Evolutionary conservation across 53 echinoderm and acorn worm genomes (phyloP).

Genomic region (Pentamera pediparva): DNA sequence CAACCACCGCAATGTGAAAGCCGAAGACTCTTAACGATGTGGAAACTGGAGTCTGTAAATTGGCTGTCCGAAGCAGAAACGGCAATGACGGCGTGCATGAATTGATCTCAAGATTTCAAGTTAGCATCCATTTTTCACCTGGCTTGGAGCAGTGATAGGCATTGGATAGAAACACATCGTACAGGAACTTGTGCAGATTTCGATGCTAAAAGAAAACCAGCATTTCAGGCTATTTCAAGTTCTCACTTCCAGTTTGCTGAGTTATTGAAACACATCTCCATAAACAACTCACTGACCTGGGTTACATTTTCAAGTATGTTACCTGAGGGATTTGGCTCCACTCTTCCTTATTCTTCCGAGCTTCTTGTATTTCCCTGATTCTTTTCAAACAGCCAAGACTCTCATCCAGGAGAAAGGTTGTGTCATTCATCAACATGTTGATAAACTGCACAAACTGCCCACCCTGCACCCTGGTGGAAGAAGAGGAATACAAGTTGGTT

Average conservation of each 20-base stretch:
- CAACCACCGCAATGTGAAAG: too few relatives aligned
- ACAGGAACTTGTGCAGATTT: too few relatives aligned
- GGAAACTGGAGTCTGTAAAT: too few relatives aligned
- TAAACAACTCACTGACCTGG: background rate
- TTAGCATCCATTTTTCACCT: too few relatives aligned
- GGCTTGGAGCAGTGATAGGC: too few relatives aligned
- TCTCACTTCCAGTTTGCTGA: background rate
- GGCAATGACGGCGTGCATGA: too few relatives aligned
- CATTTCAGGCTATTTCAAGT: too few relatives aligned
- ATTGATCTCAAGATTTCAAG: too few relatives aligned
- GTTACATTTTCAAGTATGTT: background rate
- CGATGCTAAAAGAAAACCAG: too few relatives aligned
- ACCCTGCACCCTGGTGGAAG: slow-evolving; percentile 26
- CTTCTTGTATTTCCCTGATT: slow-evolving; percentile 90
- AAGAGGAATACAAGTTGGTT: background rate
- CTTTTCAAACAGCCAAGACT: slow-evolving; percentile 91
- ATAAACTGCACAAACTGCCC: slow-evolving; percentile 94
- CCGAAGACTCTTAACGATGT: too few relatives aligned
- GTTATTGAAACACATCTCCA: background rate
- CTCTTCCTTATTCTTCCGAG: slow-evolving; percentile 68
- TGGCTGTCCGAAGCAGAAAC: too few relatives aligned
- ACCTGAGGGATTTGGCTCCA: slow-evolving; percentile 84
- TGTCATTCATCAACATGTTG: slow-evolving; percentile 99
- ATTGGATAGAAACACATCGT: too few relatives aligned
- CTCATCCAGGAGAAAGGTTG: slow-evolving; percentile 95